Evolutionary conservation across 2,888 invertebrate species (phyloP), one percentile per base, ranked within the genome.

Genomic region (Invenusta paracnida): DNA sequence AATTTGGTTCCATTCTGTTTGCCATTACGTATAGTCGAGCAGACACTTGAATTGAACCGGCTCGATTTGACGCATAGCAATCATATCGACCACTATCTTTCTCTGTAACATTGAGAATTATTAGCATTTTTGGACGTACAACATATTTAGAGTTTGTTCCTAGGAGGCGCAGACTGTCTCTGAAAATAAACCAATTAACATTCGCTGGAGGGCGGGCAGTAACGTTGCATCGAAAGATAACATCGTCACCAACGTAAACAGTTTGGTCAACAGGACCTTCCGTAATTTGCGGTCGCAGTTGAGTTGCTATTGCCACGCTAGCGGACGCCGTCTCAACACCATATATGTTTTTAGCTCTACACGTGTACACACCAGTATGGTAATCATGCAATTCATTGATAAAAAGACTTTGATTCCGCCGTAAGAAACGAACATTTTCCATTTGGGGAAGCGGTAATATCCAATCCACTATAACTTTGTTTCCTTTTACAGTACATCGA

Each of bases 31-130:
- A 27, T 31, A 85, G 28, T 11, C 11, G 28, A 0, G 84, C 81
- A 1, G 83, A 30, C 13, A 30, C 82, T 17, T 28, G 31, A 30
- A 30, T 2, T 5, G 85, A 28, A 23, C 85, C 85, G 5, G 30
- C 11, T 25, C 23, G 31, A 48, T 85, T 85, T 13, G 85, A 11
- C 1, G 66, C 31, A 13, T 85, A 85, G 66, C 85, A 85, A 1
- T 29, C 29, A 85, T 85, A 85, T 2, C 29, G 82, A 17, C 67
- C 84, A 5, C 13, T 30, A 28, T 85, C 85, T 2, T 23, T n/a
- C 5, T 84, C 84, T 0, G 85, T 85, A 1, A 85, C 31, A 79
- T 85, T 85, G 1, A 30, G 28, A 31, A 85, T 85, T 5, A 85
- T 66, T 5, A 85, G 29, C 29, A 27, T 85, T 23, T 23, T 31